Base-by-base conservation (phyloP, 2,113 vertebrate genomes). In the Shinisaurus crocodilurus region DNA sequence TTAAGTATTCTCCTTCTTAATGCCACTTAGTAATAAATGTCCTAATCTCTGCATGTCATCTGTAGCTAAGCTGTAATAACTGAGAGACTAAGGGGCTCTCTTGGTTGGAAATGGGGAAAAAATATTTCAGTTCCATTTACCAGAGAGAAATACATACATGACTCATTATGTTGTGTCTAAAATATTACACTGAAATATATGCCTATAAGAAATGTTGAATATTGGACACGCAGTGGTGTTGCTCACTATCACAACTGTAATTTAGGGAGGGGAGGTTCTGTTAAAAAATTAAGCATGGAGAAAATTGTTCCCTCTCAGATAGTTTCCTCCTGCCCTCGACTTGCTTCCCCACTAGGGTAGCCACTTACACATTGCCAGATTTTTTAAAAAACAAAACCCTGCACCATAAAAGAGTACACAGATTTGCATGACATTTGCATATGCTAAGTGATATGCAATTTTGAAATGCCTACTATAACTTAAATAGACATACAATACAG, bases 1-100 rank as follows among this genome's bases (percentile, higher is more conserved):
- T 95, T 96, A 95, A 96, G 94, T 95, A 96, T 94, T 84, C 85
- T 90, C 27, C 85, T 92, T 95, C 82, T 96, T 95, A 95, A 93
- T 95, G 95, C 92, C 92, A 85, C 91, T 95, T 95, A 86, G 91
- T 95, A 91, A 94, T 96, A 96, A 96, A 96, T 95, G 87, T 74
- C 88, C 92, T 96, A 92, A 89, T 94, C 96, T 96, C 92, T 91
- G 76, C 90, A 91, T 93, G 91, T 91, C 79, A 43, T 95, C 93
- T 95, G 90, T 85, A 95, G 90, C 89, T 92, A 92, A 96, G 94
- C 89, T 93, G 94, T 95, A 95, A 89, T 95, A 95, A 91, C 89
- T 88, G 91, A 92, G 92, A 92, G 90, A 90, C 80, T 87, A 89
- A 94, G 83, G 89, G 94, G 91, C 93, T 93, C 90, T 84, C 0